Percentiles rank a stretch among this genome's conserved stretches.
phyloP scores from a whole-genome alignment of 2,797 vertebrate genomes.

The Notoglanidium macrostoma region DNA sequence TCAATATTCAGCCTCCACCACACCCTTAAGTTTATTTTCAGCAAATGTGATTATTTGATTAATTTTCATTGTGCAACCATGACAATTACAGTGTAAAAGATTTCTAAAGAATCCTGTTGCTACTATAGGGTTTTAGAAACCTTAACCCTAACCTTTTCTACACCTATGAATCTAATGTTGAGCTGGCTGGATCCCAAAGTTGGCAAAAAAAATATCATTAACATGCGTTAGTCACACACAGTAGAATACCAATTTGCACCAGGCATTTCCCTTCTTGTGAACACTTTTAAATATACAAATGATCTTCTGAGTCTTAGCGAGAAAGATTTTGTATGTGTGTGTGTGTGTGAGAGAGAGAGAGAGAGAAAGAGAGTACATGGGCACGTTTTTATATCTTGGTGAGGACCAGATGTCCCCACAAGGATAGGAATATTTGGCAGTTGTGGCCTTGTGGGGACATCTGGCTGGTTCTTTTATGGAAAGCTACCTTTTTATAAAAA shows the following conservation, averaged over 20 bases:
- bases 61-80: too few species aligned
- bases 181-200: neutral
- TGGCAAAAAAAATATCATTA: neutral
- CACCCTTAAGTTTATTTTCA: neutral
- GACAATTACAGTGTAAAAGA: neutral
- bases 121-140: neutral
- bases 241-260: too few species aligned
- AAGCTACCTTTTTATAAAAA: too few species aligned
- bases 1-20: neutral
- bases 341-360: neutral
- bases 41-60: neutral
- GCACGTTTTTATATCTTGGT: too few species aligned
- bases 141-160: neutral
- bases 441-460: too few species aligned
- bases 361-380: neutral
- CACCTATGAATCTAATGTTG: neutral
- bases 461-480: too few species aligned
- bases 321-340: neutral
- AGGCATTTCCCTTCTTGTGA: neutral
- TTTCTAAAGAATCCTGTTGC: neutral
- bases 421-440: too few species aligned
- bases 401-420: too few species aligned
- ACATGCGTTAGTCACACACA: neutral
- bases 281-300: conserved; percentile 12
- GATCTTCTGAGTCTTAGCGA: neutral